These are phyloP conservation scores for Fratercula arctica DNA, from an alignment of 2,797 vertebrate genomes.

Conservation along the genomic window DNA sequence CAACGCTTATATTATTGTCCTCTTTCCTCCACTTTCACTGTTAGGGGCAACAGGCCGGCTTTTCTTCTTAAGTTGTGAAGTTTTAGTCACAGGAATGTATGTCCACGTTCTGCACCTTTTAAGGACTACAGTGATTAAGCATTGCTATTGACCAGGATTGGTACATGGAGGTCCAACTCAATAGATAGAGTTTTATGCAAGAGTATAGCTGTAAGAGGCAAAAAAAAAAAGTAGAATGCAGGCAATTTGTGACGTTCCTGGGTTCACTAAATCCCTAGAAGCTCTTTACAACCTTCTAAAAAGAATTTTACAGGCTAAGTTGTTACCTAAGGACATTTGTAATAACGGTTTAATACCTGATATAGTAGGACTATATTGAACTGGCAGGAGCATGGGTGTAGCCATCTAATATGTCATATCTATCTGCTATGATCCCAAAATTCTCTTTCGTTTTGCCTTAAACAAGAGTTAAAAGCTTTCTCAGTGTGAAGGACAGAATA, in stretches of 20 bases:
- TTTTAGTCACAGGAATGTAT: background rate
- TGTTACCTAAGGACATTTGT: conserved; percentile 11
- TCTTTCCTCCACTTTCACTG: background rate
- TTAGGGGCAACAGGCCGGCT: background rate
- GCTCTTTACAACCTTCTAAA: conserved; percentile 26
- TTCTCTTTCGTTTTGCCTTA: background rate
- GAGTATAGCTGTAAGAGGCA: background rate
- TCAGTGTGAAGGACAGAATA: background rate
- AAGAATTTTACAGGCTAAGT: conserved; percentile 14
- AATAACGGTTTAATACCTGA: conserved; percentile 29
- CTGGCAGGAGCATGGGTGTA: background rate
- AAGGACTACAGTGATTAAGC: background rate
- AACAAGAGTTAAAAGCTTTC: background rate
- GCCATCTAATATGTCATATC: background rate
- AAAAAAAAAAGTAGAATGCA: background rate
- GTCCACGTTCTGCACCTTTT: background rate
- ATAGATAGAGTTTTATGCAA: background rate
- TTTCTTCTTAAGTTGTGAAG: background rate
- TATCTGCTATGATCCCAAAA: background rate
- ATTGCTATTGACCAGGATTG: background rate
- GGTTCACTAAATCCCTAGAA: conserved; percentile 18
- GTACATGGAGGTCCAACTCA: background rate
- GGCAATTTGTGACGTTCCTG: background rate
- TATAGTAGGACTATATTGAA: conserved; percentile 19
- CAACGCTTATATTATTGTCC: background rate